Conservation (phyloP, 2,113 vertebrate genomes). For the Silurus meridionalis region DNA sequence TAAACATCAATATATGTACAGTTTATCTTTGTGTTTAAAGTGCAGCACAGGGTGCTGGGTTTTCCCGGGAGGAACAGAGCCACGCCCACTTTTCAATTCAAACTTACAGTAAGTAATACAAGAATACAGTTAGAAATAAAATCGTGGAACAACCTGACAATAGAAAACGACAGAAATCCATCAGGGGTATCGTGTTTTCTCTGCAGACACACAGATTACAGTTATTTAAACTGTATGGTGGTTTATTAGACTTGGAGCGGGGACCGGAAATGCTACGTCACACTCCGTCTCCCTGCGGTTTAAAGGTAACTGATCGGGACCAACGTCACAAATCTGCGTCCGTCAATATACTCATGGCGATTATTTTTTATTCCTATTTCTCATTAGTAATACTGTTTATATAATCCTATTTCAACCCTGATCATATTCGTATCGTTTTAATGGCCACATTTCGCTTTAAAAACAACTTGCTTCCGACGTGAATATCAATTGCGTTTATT, state of each 20-base stretch:
- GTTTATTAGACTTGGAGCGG: neutral
- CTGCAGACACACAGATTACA: neutral
- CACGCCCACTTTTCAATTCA: constrained; percentile 13
- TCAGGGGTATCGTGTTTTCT: neutral
- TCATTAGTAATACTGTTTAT: no score
- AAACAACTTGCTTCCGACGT: neutral
- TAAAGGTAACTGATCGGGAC: constrained; percentile 11
- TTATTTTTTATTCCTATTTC: neutral
- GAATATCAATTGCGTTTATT: neutral
- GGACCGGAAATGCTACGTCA: neutral
- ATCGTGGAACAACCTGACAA: neutral
- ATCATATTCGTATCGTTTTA: neutral
- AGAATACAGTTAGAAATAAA: neutral
- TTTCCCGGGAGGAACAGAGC: neutral
- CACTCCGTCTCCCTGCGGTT: neutral
- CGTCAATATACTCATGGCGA: neutral
- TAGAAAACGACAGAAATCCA: neutral
- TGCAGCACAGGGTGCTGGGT: neutral
- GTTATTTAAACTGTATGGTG: no score
- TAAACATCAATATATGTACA: neutral
- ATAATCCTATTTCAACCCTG: neutral
- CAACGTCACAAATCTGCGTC: neutral
- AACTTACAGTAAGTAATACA: neutral
- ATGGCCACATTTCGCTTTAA: neutral
- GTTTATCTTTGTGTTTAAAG: neutral